phyloP scores from a whole-genome alignment of 2,797 vertebrate species.

The Meriones psammophilus region DNA sequence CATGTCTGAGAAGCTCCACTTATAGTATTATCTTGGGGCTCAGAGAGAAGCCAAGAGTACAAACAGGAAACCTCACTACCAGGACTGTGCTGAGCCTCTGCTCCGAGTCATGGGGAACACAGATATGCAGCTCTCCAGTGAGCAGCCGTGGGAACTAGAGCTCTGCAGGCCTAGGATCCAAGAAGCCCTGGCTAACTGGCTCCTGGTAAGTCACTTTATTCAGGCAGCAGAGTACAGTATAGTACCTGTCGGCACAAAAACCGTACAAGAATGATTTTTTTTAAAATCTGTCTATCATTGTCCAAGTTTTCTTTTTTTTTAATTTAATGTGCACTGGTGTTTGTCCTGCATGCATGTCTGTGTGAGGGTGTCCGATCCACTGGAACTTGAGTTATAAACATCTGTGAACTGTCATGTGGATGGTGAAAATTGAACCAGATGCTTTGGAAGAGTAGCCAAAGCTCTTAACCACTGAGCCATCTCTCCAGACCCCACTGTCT shows the following conservation, averaged over 20 bases:
- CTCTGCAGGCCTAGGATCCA: slow-evolving; percentile 33
- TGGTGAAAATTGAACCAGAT: neutral
- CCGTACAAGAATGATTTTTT: slow-evolving; percentile 26
- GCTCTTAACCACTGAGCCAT: neutral
- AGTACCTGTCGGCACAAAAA: slow-evolving; percentile 61
- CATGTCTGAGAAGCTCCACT: slow-evolving; percentile 39
- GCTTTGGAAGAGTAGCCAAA: neutral
- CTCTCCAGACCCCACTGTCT: neutral
- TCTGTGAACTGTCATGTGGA: neutral
- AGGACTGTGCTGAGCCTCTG: neutral
- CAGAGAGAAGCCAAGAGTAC: neutral
- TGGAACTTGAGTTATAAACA: neutral
- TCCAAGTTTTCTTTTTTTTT: neutral
- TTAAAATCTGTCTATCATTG: slow-evolving; percentile 40
- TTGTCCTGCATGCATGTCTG: neutral
- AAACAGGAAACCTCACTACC: slow-evolving; percentile 5
- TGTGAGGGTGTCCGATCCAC: neutral
- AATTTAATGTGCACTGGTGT: neutral
- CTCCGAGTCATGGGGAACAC: neutral
- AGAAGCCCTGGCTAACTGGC: slow-evolving; percentile 25
- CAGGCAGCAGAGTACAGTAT: slow-evolving; percentile 51
- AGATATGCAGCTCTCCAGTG: slow-evolving; percentile 32
- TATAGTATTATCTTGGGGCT: neutral
- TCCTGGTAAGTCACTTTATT: slow-evolving; percentile 57
- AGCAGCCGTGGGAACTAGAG: slow-evolving; percentile 22